These are phyloP conservation scores for Paraescarpia echinospica DNA, from an alignment of 1,140 invertebrate species.

Conservation along the genomic window DNA sequence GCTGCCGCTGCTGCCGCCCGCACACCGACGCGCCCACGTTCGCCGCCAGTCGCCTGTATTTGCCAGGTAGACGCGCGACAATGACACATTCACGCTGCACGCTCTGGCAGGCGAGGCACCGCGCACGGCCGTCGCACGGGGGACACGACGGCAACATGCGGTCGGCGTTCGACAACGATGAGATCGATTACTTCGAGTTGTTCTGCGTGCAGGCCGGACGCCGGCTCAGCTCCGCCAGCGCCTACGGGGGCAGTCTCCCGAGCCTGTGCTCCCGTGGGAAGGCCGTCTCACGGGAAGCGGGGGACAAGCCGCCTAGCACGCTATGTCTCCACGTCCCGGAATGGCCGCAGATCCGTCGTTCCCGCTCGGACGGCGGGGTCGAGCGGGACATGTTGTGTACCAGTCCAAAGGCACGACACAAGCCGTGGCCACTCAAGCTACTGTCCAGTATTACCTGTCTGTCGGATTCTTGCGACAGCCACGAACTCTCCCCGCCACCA, in stretches of 20 bases:
- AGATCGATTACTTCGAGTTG: slow-evolving; percentile 19
- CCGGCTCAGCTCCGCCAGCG: not conserved
- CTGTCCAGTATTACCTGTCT: slow-evolving; percentile 21
- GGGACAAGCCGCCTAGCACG: not conserved
- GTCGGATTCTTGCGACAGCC: slow-evolving; percentile 13
- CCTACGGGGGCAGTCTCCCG: slow-evolving; percentile 11
- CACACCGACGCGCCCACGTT: too few species aligned
- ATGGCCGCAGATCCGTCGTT: not conserved
- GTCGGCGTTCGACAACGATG: not conserved
- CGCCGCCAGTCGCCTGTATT: not conserved
- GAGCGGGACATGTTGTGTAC: not conserved
- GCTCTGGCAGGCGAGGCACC: not conserved
- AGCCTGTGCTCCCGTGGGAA: not conserved
- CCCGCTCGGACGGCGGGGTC: slow-evolving; percentile 12
- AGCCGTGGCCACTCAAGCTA: not conserved
- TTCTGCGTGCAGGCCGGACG: slow-evolving; percentile 20
- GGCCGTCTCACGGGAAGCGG: not conserved
- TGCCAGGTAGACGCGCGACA: not conserved
- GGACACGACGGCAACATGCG: not conserved
- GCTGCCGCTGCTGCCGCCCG: too few species aligned
- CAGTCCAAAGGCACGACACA: not conserved
- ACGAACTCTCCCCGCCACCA: not conserved
- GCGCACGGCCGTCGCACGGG: too few species aligned
- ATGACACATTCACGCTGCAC: not conserved
- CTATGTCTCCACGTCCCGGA: slow-evolving; percentile 9